These are phyloP conservation scores for Agrochola macilenta DNA, from an alignment of 2,888 invertebrate species.

Conservation along the genomic window DNA sequence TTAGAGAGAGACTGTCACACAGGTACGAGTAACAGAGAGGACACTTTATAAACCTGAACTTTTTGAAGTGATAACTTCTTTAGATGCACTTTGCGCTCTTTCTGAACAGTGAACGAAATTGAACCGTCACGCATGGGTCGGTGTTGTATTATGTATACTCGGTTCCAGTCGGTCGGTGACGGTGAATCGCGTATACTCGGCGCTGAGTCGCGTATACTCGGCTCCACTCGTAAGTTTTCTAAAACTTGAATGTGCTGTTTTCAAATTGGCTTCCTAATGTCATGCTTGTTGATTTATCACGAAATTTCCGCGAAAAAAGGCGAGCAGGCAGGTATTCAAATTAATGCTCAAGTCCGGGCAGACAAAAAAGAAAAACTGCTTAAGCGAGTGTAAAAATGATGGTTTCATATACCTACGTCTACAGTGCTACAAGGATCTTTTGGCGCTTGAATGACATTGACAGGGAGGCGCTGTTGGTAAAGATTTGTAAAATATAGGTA, in stretches of 20 bases:
- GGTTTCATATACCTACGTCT: no score
- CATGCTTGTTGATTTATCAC: not conserved
- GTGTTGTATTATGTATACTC: no score
- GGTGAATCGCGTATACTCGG: no score
- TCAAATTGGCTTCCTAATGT: not conserved
- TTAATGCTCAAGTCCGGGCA: not conserved
- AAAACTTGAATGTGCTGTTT: not conserved
- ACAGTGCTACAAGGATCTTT: not conserved
- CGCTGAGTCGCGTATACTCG: no score
- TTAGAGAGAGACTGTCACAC: no score
- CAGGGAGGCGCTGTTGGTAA: not conserved
- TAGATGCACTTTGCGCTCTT: no score
- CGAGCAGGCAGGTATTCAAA: not conserved
- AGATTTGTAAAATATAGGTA: no score
- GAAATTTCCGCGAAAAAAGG: slow-evolving; percentile 21
- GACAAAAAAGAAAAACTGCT: not conserved
- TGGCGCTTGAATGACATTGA: not conserved
- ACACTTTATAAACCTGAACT: not conserved
- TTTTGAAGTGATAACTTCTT: not conserved
- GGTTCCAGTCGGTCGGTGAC: no score
- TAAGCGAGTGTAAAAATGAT: not conserved
- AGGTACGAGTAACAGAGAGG: no score
- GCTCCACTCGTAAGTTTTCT: no score
- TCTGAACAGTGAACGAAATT: no score
- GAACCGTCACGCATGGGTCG: no score